Conservation (phyloP, 2,888 invertebrate genomes). For the Meteorus cinctellus region DNA sequence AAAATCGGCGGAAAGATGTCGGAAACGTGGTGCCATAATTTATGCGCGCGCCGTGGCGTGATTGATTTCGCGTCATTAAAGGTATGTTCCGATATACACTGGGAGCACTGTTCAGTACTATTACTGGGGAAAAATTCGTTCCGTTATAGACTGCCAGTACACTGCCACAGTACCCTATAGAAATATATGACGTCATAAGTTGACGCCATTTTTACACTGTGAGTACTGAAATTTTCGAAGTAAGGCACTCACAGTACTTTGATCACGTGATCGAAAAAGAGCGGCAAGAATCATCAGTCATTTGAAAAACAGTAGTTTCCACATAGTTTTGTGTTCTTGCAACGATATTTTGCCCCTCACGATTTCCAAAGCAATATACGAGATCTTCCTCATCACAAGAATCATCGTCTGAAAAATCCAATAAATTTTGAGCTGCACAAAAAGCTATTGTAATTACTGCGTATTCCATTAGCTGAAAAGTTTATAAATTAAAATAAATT, state of each 20-base stretch:
- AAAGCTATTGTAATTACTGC: neutral
- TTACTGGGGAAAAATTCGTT: constrained; percentile 1
- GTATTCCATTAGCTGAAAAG: neutral
- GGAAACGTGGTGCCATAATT: no score
- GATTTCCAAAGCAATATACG: neutral
- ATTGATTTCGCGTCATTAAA: no score
- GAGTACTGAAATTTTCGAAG: neutral
- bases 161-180: constrained; percentile 6
- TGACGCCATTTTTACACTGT: constrained; percentile 14
- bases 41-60: no score
- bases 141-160: constrained; percentile 18
- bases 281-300: neutral
- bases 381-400: neutral
- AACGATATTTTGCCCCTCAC: neutral
- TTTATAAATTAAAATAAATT: neutral
- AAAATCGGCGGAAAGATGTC: no score
- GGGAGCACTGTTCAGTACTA: constrained; percentile 11
- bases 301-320: neutral
- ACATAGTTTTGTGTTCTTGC: neutral
- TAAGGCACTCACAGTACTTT: constrained; percentile 3
- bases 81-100: constrained; percentile 25
- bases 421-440: neutral
- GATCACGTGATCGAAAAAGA: neutral
- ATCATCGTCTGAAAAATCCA: neutral
- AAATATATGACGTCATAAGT: constrained; percentile 3